A percentile compares a stretch with the other conserved stretches of the same genome.
Evolutionary conservation across 2,113 vertebrate genomes (phyloP).

Genomic region (Onychostruthus taczanowskii): DNA sequence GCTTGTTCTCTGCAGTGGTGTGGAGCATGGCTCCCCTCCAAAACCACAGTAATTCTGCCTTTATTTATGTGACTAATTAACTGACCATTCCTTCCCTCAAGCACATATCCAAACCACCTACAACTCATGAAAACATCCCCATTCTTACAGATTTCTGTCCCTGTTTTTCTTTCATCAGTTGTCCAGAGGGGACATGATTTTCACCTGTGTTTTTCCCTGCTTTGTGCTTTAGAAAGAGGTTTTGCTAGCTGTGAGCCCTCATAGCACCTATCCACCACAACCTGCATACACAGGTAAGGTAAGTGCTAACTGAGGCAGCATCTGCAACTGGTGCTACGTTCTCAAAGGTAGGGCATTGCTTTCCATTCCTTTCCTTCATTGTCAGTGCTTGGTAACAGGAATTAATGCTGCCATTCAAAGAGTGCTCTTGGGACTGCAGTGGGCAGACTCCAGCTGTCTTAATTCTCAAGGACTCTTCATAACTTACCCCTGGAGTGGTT

Average conservation of each 20-base stretch:
- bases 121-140: neutral
- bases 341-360: neutral
- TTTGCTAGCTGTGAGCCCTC: neutral
- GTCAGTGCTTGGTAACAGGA: neutral
- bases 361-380: neutral
- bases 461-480: neutral
- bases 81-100: neutral
- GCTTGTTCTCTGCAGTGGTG: neutral
- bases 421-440: neutral
- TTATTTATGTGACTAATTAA: neutral
- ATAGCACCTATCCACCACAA: neutral
- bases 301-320: neutral
- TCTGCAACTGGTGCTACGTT: neutral
- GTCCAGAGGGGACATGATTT: neutral
- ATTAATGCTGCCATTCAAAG: slow-evolving; percentile 2
- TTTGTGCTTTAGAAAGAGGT: neutral
- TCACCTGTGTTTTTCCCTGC: neutral
- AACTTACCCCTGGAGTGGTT: neutral
- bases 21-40: neutral
- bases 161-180: neutral
- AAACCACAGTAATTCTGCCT: neutral
- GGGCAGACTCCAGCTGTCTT: neutral
- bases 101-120: neutral
- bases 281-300: neutral
- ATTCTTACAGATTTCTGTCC: neutral